Evolutionary conservation across 92 coral and sea anemone genomes (phyloP).

Genomic region (Epizoanthus illoricatus): DNA sequence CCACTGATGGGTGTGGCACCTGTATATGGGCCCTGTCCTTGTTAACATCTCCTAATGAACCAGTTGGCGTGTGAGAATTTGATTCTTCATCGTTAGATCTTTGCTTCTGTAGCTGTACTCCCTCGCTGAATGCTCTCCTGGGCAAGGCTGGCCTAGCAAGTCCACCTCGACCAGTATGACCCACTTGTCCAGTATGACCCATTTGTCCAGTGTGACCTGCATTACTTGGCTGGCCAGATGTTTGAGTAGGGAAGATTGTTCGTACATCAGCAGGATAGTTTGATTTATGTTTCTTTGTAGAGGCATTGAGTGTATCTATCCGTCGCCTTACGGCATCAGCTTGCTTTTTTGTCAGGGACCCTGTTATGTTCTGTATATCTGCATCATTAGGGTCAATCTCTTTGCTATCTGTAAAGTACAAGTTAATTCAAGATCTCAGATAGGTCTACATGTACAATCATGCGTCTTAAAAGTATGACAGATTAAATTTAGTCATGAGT

Average conservation of each 20-base stretch:
- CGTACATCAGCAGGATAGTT: slow-evolving; percentile 81
- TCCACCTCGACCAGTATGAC: slow-evolving; percentile 39
- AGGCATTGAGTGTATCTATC: slow-evolving; percentile 82
- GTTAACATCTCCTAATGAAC: slow-evolving; percentile 13
- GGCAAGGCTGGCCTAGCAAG: slow-evolving; percentile 51
- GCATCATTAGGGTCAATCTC: slow-evolving; percentile 90
- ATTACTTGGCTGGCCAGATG: slow-evolving; percentile 88
- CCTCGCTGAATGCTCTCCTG: slow-evolving; percentile 83
- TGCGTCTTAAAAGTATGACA: neutral
- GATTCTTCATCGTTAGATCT: slow-evolving; percentile 36
- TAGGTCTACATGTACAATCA: neutral
- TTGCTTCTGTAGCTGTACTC: slow-evolving; percentile 62
- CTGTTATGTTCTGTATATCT: slow-evolving; percentile 77
- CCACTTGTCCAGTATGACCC: slow-evolving; percentile 24
- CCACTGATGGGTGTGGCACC: slow-evolving; percentile 40
- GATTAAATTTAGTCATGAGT: neutral
- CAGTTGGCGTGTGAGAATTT: slow-evolving; percentile 30
- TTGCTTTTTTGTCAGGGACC: slow-evolving; percentile 92
- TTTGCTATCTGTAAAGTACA: slow-evolving; percentile 80
- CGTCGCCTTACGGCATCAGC: slow-evolving; percentile 93
- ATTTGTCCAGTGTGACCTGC: slow-evolving; percentile 20
- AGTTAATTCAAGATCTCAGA: neutral
- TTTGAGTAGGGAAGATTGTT: slow-evolving; percentile 88
- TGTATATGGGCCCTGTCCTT: slow-evolving; percentile 41
- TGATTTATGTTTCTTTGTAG: slow-evolving; percentile 66